Evolutionary conservation across 2,888 invertebrate species (phyloP), one percentile per base, ranked within the genome.

Genomic region (Sisyra nigra): DNA sequence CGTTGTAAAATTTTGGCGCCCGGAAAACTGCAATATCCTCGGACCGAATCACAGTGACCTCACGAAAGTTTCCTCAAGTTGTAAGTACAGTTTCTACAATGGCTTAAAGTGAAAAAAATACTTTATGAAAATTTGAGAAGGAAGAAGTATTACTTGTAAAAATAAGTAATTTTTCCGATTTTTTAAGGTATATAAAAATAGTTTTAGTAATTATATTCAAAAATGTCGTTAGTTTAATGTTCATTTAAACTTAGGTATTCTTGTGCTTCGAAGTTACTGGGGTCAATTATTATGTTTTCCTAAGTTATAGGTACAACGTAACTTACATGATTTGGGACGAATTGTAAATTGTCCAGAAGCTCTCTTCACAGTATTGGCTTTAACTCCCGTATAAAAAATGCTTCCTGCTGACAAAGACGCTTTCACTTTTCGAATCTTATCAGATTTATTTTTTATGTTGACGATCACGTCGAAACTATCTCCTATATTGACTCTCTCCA

Each of bases 331-430:
- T 34, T 71, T 63, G 6, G 82, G 73, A 46, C 71, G 67, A 2
- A 85, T 64, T 31, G 62, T 65, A 50, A 82, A 72, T 46, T 73
- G 71, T 5, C 76, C 79, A 43, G 77, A 72, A 0, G 75, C 71
- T 53, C 73, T 76, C 57, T 80, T 83, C 13, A 86, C 70, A n/a
- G 71, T 55, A 13, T 76, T 67, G 0, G 79, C 78, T 54, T 72
- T 73, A 8, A 83, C 74, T 4, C 86, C 87, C 17, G 78, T 86
- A 62, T 86, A 85, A 58, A 74, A 84, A 32, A 83, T 75, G 51
- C 80, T 80, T 36, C 69, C 74, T 1, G 79, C 74, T 4, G 75
- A 71, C 24, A 86, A 54, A 1, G 75, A 70, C 0, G 78, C 76
- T 48, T 76, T 73, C 36, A 86, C 71, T 31, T 72, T 76, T 5